Base-by-base conservation (phyloP, 2,797 vertebrate genomes). In the Podargus strigoides region DNA sequence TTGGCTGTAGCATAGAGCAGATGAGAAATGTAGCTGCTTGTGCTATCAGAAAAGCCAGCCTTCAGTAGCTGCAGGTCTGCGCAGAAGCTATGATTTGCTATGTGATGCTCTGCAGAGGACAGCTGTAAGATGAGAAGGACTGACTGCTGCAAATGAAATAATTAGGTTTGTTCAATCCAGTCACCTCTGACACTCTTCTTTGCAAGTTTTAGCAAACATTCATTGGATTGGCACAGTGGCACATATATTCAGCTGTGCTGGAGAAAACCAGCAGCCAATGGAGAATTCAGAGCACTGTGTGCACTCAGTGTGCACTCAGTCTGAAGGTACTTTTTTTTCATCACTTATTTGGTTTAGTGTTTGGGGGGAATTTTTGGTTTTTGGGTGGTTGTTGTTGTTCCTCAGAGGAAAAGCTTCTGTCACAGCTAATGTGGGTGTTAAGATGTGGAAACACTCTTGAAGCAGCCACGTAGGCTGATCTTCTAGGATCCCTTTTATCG, bases 71-170 rank as follows among this genome's bases (percentile, higher is more conserved):
- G 41, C 34, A 77, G 36, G 26, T 59, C 44, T 14, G 7, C 2
- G 4, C 46, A 58, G 58, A 76, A 87, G 39, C 46, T 46, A 72
- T 78, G 87, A 82, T 82, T 94, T 23, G 12, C 62, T 87, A 39
- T 3, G 10, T 79, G 91, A 81, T 87, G 72, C 50, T 84, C 88
- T 88, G 80, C 72, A 27, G 72, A 60, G 84, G 64, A 73, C 70
- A 85, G 72, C 68, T 93, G 81, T 76, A 79, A 93, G 92, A 69
- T 50, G 75, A 90, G 81, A 83, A 83, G 69, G 78, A 58, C 56
- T 56, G 89, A 52, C 34, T 59, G 50, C 63, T 83, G 93, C 39
- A 86, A 64, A 95, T 42, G 39, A 93, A 96, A 58, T 56, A 6
- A 70, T 89, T 49, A 44, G 55, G 44, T 58, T 91, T 94, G 36